Base-by-base conservation (phyloP, 2,113 vertebrate genomes). In the Muscicapa adusta region DNA sequence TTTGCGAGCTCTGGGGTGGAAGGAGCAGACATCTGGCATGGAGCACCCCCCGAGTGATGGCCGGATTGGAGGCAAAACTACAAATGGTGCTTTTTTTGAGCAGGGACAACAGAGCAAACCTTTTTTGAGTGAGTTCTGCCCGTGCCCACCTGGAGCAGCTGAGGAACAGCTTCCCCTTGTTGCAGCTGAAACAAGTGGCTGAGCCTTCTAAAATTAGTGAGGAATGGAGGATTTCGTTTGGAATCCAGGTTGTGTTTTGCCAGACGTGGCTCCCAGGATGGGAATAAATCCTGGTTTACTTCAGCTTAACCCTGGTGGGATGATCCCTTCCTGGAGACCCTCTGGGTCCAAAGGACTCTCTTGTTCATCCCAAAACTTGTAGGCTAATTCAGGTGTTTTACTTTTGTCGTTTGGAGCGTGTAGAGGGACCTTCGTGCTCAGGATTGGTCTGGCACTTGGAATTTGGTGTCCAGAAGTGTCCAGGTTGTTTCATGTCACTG, bases 401-500 rank as follows among this genome's bases (percentile, higher is more conserved):
- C 4, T 4, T 45, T 5, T 20, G 43, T 45, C 8, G 18, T 45
- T 54, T 14, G 9, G 34, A 47, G 57, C 0, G 0, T 3, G 33
- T 26, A 8, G 65, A 31, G 17, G 38, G 17, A 20, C 18, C 42
- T 19, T 22, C 1, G 14, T 12, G 1, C 22, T 0, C 0, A 2
- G 23, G 25, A 3, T 61, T 31, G 72, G 26, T 42, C 18, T 28
- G 42, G 24, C 18, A 5, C 2, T 7, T 36, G 53, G 28, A 8
- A 1, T 45, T 87, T 10, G 57, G 28, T 56, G 26, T 57, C 42
- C 19, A 2, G 0, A 43, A 48, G 12, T 3, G 1, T 14, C 3
- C 0, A 0, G 26, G 6, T 43, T 28, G 2, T 63, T 11, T 23
- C n/a, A 1, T 0, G 2, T 51, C 1, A 2, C 15, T 5, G 18